A percentile compares a stretch with the other conserved stretches of the same genome.
These are phyloP conservation scores for Seriola quinqueradiata DNA, from an alignment of 2,113 vertebrate species.

Conservation along the genomic window DNA sequence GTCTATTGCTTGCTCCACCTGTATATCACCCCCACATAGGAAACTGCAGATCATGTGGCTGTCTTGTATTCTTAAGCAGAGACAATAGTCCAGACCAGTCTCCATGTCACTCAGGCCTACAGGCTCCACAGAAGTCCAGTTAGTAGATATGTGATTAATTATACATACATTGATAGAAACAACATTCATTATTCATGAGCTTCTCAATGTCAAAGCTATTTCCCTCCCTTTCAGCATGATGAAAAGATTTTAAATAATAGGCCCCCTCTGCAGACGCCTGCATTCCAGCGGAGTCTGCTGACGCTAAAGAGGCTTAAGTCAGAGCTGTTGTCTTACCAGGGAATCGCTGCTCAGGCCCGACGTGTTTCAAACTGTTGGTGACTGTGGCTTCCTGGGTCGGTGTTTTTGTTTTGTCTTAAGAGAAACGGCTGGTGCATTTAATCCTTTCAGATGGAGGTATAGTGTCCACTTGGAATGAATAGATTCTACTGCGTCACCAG, in stretches of 20 bases:
- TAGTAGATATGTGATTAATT: constrained; percentile 85
- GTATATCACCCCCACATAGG: constrained; percentile 40
- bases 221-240: constrained; percentile 82
- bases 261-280: constrained; percentile 78
- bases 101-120: constrained; percentile 79
- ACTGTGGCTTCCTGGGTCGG: constrained; percentile 55
- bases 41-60: constrained; percentile 45
- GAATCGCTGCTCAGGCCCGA: constrained; percentile 57
- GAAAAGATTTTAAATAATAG: constrained; percentile 86
- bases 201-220: constrained; percentile 82
- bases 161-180: constrained; percentile 89
- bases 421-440: constrained; percentile 59
- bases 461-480: constrained; percentile 56
- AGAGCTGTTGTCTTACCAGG: constrained; percentile 72
- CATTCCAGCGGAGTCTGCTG: constrained; percentile 77
- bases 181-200: constrained; percentile 84
- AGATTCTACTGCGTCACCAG: constrained; percentile 30
- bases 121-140: constrained; percentile 80
- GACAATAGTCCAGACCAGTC: constrained; percentile 69
- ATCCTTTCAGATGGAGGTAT: constrained; percentile 57
- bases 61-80: constrained; percentile 66
- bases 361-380: constrained; percentile 58
- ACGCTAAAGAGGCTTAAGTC: constrained; percentile 77
- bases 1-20: constrained; percentile 56
- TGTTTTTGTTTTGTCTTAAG: constrained; percentile 67